A percentile compares a stretch with the other conserved stretches of the same genome.
Conservation (phyloP, 2,797 vertebrate species). For the Gastrophryne carolinensis region DNA sequence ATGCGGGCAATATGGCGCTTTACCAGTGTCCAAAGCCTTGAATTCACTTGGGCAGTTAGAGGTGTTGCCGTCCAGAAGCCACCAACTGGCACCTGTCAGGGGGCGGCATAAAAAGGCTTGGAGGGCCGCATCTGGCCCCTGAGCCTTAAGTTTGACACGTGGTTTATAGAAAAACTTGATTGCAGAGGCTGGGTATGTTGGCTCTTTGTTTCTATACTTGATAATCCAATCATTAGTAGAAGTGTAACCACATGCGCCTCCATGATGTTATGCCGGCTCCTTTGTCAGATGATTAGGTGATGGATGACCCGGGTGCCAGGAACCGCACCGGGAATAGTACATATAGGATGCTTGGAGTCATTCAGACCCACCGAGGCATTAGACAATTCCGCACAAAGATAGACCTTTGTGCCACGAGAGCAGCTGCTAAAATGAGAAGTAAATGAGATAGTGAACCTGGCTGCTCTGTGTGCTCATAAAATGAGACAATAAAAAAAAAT, state of each 20-base stretch:
- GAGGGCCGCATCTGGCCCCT: no score
- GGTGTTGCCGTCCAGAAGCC: no score
- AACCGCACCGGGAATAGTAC: background rate
- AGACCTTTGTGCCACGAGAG: background rate
- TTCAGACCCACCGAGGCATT: background rate
- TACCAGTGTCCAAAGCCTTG: no score
- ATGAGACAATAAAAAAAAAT: background rate
- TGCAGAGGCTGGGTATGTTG: no score
- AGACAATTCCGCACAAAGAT: background rate
- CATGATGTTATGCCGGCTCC: conserved; percentile 20
- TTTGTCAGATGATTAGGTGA: conserved; percentile 34
- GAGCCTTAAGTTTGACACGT: no score
- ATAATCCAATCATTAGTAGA: conserved; percentile 22
- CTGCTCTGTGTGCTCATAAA: background rate
- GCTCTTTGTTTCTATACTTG: background rate
- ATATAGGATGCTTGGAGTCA: background rate
- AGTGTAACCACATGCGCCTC: conserved; percentile 35
- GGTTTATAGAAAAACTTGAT: no score
- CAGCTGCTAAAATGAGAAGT: background rate
- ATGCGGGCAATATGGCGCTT: no score
- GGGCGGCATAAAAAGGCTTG: no score
- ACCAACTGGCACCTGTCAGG: no score
- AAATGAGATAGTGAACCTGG: background rate
- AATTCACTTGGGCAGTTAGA: no score
- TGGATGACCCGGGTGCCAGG: conserved; percentile 8